Evolutionary conservation across 2,797 vertebrate species (phyloP).

Genomic region (Eidolon dupreanum): DNA sequence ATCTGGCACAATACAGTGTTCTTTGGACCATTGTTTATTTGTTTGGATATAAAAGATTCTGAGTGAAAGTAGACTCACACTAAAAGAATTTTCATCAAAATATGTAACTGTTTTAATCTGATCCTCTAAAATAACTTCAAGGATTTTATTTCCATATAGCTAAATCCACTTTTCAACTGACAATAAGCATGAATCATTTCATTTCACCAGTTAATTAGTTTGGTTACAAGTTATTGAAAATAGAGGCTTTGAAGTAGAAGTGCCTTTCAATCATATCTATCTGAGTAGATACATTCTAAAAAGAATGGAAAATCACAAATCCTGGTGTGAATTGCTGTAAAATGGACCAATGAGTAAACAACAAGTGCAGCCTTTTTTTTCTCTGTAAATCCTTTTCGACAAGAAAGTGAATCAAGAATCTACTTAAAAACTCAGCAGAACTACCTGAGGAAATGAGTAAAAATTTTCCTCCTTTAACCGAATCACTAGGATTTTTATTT

Average conservation of each 20-base stretch:
- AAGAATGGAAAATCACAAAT: conserved; percentile 11
- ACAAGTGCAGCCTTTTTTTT: neutral
- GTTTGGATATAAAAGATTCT: neutral
- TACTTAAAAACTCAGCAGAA: conserved; percentile 25
- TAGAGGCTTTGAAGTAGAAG: neutral
- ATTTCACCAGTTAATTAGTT: conserved; percentile 21
- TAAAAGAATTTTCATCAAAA: neutral
- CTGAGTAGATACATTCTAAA: neutral
- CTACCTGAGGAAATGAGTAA: neutral
- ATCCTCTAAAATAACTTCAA: conserved; percentile 19
- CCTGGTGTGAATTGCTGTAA: neutral
- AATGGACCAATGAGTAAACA: neutral
- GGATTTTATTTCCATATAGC: neutral
- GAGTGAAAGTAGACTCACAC: neutral
- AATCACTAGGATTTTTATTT: neutral
- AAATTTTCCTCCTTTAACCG: neutral
- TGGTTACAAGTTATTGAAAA: conserved; percentile 10
- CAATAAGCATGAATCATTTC: conserved; percentile 20
- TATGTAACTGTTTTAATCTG: neutral
- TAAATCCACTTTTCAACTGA: conserved; percentile 25
- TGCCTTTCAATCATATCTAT: neutral
- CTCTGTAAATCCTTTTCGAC: neutral
- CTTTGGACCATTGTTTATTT: neutral
- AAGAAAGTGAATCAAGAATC: neutral
- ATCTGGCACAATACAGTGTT: neutral